Evolutionary conservation across 2,797 vertebrate genomes (phyloP).

Genomic region (Paedocypris micromegethes): DNA sequence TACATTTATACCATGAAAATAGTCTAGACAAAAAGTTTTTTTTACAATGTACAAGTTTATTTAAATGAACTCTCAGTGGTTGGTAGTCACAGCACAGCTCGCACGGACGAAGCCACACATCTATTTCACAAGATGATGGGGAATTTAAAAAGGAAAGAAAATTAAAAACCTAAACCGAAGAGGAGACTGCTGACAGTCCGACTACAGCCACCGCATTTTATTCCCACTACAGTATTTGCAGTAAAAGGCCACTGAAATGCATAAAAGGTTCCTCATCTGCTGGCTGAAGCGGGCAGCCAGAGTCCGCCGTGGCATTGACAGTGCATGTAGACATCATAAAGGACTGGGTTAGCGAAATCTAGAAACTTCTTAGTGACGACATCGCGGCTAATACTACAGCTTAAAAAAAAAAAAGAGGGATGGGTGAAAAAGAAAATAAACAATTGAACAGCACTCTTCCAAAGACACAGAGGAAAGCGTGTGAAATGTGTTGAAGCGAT

Average conservation of each 20-base stretch:
- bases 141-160: slow-evolving; percentile 46
- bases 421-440: slow-evolving; percentile 39
- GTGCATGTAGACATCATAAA: slow-evolving; percentile 85
- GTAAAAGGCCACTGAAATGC: slow-evolving; percentile 99
- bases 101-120: slow-evolving; percentile 83
- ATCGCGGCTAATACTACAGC: slow-evolving; percentile 88
- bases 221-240: slow-evolving; percentile 69
- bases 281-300: slow-evolving; percentile 75
- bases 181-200: slow-evolving; percentile 72
- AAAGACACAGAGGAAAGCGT: slow-evolving; percentile 78
- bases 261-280: slow-evolving; percentile 78
- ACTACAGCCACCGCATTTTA: slow-evolving; percentile 70
- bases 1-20: background rate
- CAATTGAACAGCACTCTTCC: slow-evolving; percentile 83
- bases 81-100: slow-evolving; percentile 87
- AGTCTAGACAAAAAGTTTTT: slow-evolving; percentile 9
- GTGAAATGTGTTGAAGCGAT: slow-evolving; percentile 94
- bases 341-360: slow-evolving; percentile 76
- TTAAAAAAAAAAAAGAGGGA: slow-evolving; percentile 48
- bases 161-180: slow-evolving; percentile 57
- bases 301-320: slow-evolving; percentile 84
- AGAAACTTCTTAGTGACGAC: slow-evolving; percentile 68
- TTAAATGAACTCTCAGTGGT: slow-evolving; percentile 98
- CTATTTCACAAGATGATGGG: slow-evolving; percentile 79
- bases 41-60: slow-evolving; percentile 99